phyloP scores from a whole-genome alignment of 2,888 invertebrate genomes.

The Pandemis corylana region DNA sequence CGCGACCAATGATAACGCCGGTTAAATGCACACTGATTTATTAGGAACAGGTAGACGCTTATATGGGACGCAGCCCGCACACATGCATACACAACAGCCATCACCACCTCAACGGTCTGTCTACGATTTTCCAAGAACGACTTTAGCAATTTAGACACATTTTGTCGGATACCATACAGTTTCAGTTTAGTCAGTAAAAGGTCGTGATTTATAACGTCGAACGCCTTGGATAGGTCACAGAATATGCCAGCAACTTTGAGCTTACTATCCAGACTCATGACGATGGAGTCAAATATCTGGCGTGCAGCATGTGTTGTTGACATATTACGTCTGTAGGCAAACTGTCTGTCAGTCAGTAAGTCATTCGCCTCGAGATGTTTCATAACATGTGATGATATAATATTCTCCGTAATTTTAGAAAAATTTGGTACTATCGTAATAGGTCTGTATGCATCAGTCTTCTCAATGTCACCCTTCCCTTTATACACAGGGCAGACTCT shows the following conservation, averaged over 20 bases:
- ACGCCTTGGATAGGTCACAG: no score
- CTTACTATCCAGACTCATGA: not conserved
- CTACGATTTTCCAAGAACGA: no score
- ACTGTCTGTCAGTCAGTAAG: not conserved
- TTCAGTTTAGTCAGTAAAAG: no score
- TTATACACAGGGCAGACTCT: not conserved
- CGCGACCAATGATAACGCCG: no score
- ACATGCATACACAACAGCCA: no score
- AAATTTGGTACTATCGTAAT: not conserved
- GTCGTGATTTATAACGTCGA: no score
- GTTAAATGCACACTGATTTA: no score
- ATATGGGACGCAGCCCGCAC: no score
- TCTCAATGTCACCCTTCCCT: not conserved
- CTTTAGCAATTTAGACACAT: no score
- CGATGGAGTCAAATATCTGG: not conserved
- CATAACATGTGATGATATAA: not conserved
- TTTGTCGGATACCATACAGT: no score
- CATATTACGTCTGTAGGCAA: slow-evolving; percentile 1
- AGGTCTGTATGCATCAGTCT: not conserved
- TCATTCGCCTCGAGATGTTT: not conserved
- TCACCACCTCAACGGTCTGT: no score
- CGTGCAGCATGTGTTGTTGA: not conserved
- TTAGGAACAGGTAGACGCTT: no score
- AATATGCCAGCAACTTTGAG: not conserved
- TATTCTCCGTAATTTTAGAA: not conserved